Percentiles rank a stretch among this genome's conserved stretches.
phyloP scores from a whole-genome alignment of 1,140 invertebrate genomes.

The Magallana angulata region DNA sequence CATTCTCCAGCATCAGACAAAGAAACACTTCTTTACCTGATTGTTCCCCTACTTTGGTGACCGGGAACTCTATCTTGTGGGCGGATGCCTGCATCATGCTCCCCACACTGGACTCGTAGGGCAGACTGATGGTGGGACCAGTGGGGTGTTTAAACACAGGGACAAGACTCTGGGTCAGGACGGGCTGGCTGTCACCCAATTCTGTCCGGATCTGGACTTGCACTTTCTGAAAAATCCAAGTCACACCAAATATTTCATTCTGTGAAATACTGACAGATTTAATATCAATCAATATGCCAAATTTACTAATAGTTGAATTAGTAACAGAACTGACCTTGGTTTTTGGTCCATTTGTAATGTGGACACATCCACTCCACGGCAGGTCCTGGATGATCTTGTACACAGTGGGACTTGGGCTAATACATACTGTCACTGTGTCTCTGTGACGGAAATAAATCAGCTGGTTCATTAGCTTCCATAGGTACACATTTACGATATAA shows the following conservation, averaged over 20 bases:
- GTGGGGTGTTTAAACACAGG: neutral
- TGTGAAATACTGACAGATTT: no score
- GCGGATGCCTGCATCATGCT: slow-evolving; percentile 26
- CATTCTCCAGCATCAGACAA: no score
- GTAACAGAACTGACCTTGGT: slow-evolving; percentile 28
- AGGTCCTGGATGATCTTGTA: slow-evolving; percentile 32
- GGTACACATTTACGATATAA: neutral
- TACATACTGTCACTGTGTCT: slow-evolving; percentile 34
- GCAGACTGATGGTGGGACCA: slow-evolving; percentile 1
- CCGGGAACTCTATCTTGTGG: slow-evolving; percentile 22
- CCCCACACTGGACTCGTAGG: slow-evolving; percentile 4
- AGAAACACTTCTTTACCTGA: neutral
- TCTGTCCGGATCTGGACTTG: slow-evolving; percentile 15
- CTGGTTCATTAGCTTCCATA: neutral
- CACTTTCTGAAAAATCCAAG: neutral
- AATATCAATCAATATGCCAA: no score
- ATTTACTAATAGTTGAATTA: no score
- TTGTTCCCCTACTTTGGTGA: slow-evolving; percentile 42
- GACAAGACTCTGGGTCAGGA: neutral
- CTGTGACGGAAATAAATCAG: neutral
- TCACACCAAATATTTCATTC: no score
- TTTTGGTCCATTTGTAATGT: slow-evolving; percentile 33
- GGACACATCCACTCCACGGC: slow-evolving; percentile 44
- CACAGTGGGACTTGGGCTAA: slow-evolving; percentile 41
- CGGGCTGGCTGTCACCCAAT: neutral